Evolutionary conservation across 2,113 vertebrate genomes (phyloP), one percentile per base, ranked within the genome.

Genomic region (Propithecus coquereli): DNA sequence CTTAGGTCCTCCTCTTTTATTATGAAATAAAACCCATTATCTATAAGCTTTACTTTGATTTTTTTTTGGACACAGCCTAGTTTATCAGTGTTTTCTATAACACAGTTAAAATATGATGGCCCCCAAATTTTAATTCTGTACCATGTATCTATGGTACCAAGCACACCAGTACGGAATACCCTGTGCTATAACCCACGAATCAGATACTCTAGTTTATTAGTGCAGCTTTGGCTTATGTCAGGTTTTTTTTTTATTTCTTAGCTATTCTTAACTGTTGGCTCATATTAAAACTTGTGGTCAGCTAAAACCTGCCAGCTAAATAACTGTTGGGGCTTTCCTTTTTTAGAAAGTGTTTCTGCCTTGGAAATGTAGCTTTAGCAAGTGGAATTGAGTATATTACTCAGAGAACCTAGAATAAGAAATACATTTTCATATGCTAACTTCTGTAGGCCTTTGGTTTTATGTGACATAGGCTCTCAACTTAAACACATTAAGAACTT

Each of bases 41-140:
- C 77, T 91, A 3, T 20, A 90, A 95, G 23, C 27, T 97, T 92
- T 34, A 91, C 90, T 34, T 70, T 95, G 91, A 94, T 96, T 96
- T 96, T 96, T 63, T 23, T 94, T 81, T 89, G 34, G 73, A 63
- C n/a, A 92, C 23, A 82, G 89, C 30, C 63, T 95, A 92, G 47
- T 94, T 59, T 87, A 80, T 94, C 65, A 34, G n/a, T 94, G 65
- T 95, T 90, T 96, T 95, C 63, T 12, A 23, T 90, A 90, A 84
- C 94, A 85, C 34, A 81, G 71, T 91, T 96, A 93, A 96, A 96
- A 96, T 94, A 87, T 65, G n/a, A 52, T 83, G 43, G 47, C 27
- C 76, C 76, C 45, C 37, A 50, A 40, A 54, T 85, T 91, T 79
- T 95, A 92, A 82, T 96, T 95, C 7, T 87, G 0, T 91, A 71